These are phyloP conservation scores for Blastomussa wellsi DNA, from an alignment of 92 coral and sea anemone species.

Conservation along the genomic window DNA sequence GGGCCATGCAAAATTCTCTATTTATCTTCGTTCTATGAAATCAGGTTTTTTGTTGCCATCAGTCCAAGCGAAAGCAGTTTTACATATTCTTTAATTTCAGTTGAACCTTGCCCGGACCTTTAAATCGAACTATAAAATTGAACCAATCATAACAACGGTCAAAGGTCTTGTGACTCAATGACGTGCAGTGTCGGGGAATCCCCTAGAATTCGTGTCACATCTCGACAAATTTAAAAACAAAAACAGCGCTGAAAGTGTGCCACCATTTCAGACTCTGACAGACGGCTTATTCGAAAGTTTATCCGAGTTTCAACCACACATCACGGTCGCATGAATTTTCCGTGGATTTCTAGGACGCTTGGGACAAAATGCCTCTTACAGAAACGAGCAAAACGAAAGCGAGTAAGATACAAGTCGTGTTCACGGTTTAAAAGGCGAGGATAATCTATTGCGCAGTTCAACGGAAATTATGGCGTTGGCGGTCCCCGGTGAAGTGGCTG, in stretches of 20 bases:
- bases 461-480: slow-evolving; percentile 1
- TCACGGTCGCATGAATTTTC: background rate
- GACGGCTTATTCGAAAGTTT: background rate
- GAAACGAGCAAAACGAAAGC: background rate
- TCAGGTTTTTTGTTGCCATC: too few relatives aligned
- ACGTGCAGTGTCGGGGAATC: background rate
- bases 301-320: background rate
- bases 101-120: too few relatives aligned
- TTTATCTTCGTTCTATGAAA: too few relatives aligned
- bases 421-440: background rate
- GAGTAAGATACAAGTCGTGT: background rate
- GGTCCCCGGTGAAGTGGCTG: background rate
- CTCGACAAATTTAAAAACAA: background rate
- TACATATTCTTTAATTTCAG: too few relatives aligned
- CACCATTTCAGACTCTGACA: background rate
- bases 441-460: slow-evolving; percentile 15
- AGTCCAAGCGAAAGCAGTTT: too few relatives aligned
- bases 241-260: background rate
- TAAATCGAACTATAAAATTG: too few relatives aligned
- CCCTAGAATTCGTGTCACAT: background rate
- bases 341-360: background rate
- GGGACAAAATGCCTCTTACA: background rate
- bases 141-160: too few relatives aligned
- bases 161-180: too few relatives aligned
- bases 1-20: too few relatives aligned